Evolutionary conservation across 2,113 vertebrate species (phyloP).

Genomic region (Mystacornis crossleyi): DNA sequence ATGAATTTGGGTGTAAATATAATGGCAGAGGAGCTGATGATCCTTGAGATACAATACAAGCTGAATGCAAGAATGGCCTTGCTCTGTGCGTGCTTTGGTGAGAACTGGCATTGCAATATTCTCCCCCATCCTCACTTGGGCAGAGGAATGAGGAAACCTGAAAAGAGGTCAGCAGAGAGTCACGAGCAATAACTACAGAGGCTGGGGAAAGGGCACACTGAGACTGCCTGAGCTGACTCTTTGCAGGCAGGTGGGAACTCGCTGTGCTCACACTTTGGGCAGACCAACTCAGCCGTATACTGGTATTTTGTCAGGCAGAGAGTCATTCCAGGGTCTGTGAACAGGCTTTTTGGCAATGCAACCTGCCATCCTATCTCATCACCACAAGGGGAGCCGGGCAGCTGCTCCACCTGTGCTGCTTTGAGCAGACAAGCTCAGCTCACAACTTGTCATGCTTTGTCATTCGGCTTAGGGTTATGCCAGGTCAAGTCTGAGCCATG

Average conservation of each 20-base stretch:
- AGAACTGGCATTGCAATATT: neutral
- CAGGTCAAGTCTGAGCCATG: neutral
- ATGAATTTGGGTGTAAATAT: neutral
- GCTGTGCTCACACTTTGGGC: accelerated
- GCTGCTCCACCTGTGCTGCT: neutral
- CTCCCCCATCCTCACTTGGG: accelerated
- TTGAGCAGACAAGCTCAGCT: neutral
- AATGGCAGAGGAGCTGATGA: accelerated
- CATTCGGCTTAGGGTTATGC: neutral
- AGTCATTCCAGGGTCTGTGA: neutral
- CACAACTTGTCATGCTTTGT: neutral
- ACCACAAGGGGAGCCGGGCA: neutral
- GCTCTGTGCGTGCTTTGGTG: accelerated
- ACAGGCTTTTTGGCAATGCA: neutral
- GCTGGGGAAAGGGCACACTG: neutral
- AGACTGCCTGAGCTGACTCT: accelerated
- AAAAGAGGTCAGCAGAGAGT: neutral
- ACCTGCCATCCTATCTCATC: accelerated
- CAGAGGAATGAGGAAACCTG: neutral
- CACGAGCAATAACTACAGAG: accelerated
- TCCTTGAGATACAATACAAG: neutral
- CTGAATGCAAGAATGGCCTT: neutral
- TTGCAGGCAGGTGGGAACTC: neutral
- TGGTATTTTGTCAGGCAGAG: neutral
- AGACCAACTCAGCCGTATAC: accelerated